Evolutionary conservation across 1,140 invertebrate species (phyloP).

Genomic region (Drosophila orena): DNA sequence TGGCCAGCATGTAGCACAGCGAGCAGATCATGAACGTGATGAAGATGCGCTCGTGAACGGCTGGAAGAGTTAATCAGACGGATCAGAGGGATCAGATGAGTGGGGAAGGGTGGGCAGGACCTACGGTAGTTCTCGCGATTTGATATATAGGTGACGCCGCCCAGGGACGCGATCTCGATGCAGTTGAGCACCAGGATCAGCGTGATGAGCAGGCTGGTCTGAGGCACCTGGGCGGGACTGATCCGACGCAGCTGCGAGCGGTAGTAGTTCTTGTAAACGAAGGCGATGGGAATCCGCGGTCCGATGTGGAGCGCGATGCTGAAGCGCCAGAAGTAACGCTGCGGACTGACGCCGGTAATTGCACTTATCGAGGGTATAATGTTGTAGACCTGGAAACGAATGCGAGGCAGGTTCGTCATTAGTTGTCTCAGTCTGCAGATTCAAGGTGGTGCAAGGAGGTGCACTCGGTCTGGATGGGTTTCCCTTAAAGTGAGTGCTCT

Average conservation of each 20-base stretch:
- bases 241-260: slow-evolving; percentile 88
- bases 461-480: too few relatives aligned
- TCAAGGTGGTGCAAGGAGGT: background rate
- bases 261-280: slow-evolving; percentile 93
- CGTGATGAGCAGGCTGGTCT: slow-evolving; percentile 88
- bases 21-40: slow-evolving; percentile 96
- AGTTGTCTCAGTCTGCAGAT: background rate
- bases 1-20: slow-evolving; percentile 91
- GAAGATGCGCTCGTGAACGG: slow-evolving; percentile 96
- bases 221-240: slow-evolving; percentile 86
- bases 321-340: slow-evolving; percentile 96
- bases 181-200: slow-evolving; percentile 94
- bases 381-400: slow-evolving; percentile 91
- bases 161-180: slow-evolving; percentile 92
- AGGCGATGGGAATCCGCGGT: slow-evolving; percentile 93
- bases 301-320: slow-evolving; percentile 95
- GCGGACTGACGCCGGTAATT: slow-evolving; percentile 95
- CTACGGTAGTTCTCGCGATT: slow-evolving; percentile 98
- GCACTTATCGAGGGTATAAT: slow-evolving; percentile 96
- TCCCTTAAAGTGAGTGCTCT: too few relatives aligned
- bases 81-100: background rate
- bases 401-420: background rate
- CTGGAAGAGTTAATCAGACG: slow-evolving; percentile 89
- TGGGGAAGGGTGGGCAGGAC: slow-evolving; percentile 78
- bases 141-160: slow-evolving; percentile 96